These are phyloP conservation scores for Rotaria sp. DNA, from an alignment of 2,888 invertebrate species.

Conservation along the genomic window DNA sequence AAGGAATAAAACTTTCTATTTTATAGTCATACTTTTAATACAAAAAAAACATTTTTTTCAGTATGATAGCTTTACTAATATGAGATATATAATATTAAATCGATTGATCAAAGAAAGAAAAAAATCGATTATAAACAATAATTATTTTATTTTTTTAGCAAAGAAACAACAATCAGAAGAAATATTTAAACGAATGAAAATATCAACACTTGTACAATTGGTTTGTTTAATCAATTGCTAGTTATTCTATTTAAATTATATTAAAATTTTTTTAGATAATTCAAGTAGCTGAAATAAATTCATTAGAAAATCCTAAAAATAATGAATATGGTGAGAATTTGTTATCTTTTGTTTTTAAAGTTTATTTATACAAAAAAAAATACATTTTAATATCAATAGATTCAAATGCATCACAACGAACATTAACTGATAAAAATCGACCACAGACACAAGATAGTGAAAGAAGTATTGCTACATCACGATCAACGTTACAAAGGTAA, in stretches of 20 bases:
- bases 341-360: neutral
- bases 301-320: neutral
- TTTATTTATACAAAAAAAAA: neutral
- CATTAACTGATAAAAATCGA: neutral
- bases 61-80: no score
- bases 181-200: conserved; percentile 55
- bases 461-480: neutral
- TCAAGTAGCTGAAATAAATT: conserved; percentile 36
- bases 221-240: conserved; percentile 44
- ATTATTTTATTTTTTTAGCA: neutral
- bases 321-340: neutral
- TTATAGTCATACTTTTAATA: no score
- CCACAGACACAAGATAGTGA: neutral
- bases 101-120: no score
- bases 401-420: neutral
- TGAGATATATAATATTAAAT: no score
- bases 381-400: neutral
- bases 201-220: conserved; percentile 54
- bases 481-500: conserved; percentile 34
- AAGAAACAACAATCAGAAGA: conserved; percentile 48
- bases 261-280: neutral
- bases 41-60: no score
- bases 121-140: neutral
- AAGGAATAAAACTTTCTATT: no score
- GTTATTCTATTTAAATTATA: neutral